These are phyloP conservation scores for Melanotaenia boesemani DNA, from an alignment of 2,797 vertebrate species.

Conservation along the genomic window DNA sequence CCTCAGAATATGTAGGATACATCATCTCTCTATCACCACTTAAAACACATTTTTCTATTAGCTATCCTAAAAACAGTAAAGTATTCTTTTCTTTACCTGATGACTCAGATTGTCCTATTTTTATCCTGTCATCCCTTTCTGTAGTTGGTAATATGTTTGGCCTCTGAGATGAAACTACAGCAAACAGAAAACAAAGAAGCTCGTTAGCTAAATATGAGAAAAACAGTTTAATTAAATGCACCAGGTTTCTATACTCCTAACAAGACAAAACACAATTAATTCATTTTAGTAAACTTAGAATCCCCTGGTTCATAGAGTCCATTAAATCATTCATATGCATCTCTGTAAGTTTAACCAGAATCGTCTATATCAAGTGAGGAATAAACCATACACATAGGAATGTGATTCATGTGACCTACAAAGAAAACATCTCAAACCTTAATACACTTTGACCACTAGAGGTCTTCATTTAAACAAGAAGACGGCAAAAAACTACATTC, in stretches of 20 bases:
- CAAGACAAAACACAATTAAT: not conserved
- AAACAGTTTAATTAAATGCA: not conserved
- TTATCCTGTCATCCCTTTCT: slow-evolving; percentile 69
- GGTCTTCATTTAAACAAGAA: slow-evolving; percentile 16
- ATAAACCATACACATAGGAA: not conserved
- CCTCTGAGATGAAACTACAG: slow-evolving; percentile 65
- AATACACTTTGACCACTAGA: slow-evolving; percentile 27
- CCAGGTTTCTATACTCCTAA: too few species aligned
- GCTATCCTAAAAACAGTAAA: slow-evolving; percentile 7
- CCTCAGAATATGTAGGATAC: not conserved
- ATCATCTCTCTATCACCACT: not conserved
- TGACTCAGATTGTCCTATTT: slow-evolving; percentile 81
- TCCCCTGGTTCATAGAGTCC: not conserved
- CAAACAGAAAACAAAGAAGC: slow-evolving; percentile 33
- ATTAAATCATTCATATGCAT: not conserved
- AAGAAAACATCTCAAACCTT: not conserved
- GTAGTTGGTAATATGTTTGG: slow-evolving; percentile 75
- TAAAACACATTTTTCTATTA: not conserved
- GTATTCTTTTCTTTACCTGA: slow-evolving; percentile 77
- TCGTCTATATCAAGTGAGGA: not conserved
- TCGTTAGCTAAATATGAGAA: slow-evolving; percentile 12
- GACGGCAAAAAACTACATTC: not conserved
- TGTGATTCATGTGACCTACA: slow-evolving; percentile 1
- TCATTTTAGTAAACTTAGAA: not conserved
- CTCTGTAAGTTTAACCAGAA: not conserved